A percentile compares a stretch with the other conserved stretches of the same genome.
phyloP scores from a whole-genome alignment of 2,888 invertebrate genomes.

The Cactoblastis cactorum region DNA sequence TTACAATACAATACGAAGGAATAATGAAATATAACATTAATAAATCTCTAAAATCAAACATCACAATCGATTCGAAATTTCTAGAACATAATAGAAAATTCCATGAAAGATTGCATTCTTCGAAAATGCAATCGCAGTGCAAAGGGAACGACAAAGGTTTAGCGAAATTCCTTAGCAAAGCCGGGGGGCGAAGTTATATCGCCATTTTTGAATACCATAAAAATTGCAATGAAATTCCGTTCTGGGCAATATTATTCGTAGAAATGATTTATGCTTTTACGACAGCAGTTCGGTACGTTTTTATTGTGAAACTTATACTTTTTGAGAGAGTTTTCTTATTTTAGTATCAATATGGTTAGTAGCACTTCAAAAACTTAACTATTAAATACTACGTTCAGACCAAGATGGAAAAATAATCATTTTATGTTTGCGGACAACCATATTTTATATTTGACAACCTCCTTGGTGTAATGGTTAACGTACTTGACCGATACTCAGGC shows the following conservation, averaged over 20 bases:
- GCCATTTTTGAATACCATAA: slow-evolving; percentile 43
- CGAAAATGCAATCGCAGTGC: slow-evolving; percentile 43
- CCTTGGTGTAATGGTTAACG: too few relatives aligned
- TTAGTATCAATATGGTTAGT: too few relatives aligned
- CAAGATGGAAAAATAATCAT: too few relatives aligned
- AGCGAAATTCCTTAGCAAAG: slow-evolving; percentile 26
- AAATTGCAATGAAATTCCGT: slow-evolving; percentile 41
- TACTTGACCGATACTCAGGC: too few relatives aligned
- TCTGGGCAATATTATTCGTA: slow-evolving; percentile 37
- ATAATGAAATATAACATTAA: background rate
- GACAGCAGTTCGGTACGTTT: too few relatives aligned
- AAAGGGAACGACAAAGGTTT: slow-evolving; percentile 29
- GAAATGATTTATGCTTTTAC: slow-evolving; percentile 42
- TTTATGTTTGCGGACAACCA: too few relatives aligned
- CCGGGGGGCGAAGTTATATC: slow-evolving; percentile 26
- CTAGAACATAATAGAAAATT: slow-evolving; percentile 27
- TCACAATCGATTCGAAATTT: background rate
- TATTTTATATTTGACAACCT: too few relatives aligned
- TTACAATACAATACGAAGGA: too few relatives aligned
- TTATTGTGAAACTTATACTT: too few relatives aligned
- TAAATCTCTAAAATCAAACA: background rate
- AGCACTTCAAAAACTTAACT: too few relatives aligned
- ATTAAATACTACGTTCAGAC: too few relatives aligned
- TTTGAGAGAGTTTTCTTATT: too few relatives aligned
- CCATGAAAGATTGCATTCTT: slow-evolving; percentile 47